Base-by-base conservation (phyloP, 2,888 invertebrate genomes). In the Drosophila birchii region DNA sequence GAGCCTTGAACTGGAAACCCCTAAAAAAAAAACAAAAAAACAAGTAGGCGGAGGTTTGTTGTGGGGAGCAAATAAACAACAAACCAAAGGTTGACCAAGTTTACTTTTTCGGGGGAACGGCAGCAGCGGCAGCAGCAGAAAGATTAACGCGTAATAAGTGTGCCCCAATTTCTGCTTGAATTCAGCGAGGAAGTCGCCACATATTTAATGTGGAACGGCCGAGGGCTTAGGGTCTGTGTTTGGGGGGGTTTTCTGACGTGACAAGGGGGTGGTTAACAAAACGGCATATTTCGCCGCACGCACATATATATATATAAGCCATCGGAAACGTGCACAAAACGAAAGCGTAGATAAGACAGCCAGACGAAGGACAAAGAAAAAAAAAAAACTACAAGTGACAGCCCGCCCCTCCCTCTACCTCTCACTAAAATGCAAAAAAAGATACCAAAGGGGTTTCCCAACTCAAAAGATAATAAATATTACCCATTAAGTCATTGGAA, bases 281-380 rank as follows among this genome's bases (percentile, higher is more conserved):
- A 44, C 38, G 44, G 34, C 59, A 63, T 78, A 81, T 80, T 80
- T 85, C 66, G 73, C 76, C 78, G 29, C 23, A 55, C 55, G 55
- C 55, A 55, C 55, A 41, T 23, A n/a, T n/a, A n/a, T n/a, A n/a
- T n/a, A n/a, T n/a, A n/a, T n/a, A n/a, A n/a, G n/a, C 75, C 66
- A 86, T 57, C 66, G 69, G 88, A 83, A 83, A 83, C 89, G 87
- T 86, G 89, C 74, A 72, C 84, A 88, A 83, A 83, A 78, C 87
- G 67, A 88, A 83, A 78, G 83, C 68, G 80, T 62, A 86, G 88
- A 88, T 83, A 88, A 83, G 80, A 75, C 75, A 72, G 71, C 63
- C 72, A 47, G 45, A 51, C 66, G 41, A 67, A 47, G 63, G 56
- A 72, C 38, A 64, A 70, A 47, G 54, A 70, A 71, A 63, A 39